Evolutionary conservation across 2,888 invertebrate species (phyloP), one percentile per base, ranked within the genome.

Genomic region (Hemaris fuciformis): DNA sequence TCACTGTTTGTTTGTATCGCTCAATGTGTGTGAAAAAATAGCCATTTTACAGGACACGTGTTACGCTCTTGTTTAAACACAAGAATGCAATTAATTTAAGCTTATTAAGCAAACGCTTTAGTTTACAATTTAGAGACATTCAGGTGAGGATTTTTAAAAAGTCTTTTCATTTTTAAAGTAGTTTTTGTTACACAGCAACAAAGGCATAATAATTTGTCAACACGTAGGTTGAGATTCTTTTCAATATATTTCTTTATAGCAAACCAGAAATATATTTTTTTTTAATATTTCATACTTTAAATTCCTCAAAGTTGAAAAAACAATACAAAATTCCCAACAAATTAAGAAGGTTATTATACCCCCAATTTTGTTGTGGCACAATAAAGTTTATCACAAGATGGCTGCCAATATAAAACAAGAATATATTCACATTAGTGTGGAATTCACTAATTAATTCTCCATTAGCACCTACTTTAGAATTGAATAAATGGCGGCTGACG

Each of bases 391-490:
- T 53, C 15, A 31, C 53, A 53, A 53, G 31, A 53, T 31, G 53
- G 31, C 53, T 10, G 53, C 31, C 53, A 31, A 31, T 53, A 53
- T 31, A 53, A 31, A 18, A 27, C 53, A 10, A 53, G 53, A 53
- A 53, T 53, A 53, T 5, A 53, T 53, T 20, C 3, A 53, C 53
- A 53, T 53, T 53, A 53, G 31, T 18, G 18, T 8, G 53, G 53
- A 53, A 53, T 53, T 31, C 31, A 53, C 53, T 53, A 53, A 53
- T 53, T 53, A 53, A 53, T 53, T 53, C 31, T 15, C 53, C 31
- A 31, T 53, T 53, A 53, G 53, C 53, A 53, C 53, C 27, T 53
- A 31, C 18, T 53, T 31, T 18, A 53, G 27, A 46, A 18, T 27
- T 31, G 18, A 31, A 53, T 53, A 46, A 53, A 53, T 53, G 27